Evolutionary conservation across 2,888 invertebrate species (phyloP), one percentile per base, ranked within the genome.

Genomic region (Chloroclysta siterata): DNA sequence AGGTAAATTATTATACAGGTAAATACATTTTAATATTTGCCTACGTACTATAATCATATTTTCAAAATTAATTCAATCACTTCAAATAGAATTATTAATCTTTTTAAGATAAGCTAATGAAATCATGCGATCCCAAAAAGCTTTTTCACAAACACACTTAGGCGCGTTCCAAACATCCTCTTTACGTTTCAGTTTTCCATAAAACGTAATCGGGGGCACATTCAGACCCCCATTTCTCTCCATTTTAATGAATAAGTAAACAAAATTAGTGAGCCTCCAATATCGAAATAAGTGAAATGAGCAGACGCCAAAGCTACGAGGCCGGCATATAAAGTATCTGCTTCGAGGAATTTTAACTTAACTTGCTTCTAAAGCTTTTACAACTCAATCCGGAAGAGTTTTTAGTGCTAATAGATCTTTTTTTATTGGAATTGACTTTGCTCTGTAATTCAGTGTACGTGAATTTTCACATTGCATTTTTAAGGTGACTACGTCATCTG

Each of bases 171-270:
- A 15, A 46, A 46, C 17, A 46, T 46, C 46, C 46, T 46, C 75
- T 81, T 79, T 79, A 81, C 82, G 80, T 78, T 81, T 81, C 79
- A 84, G 78, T 82, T 87, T 83, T 82, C 83, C 82, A 87, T 87
- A 85, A 89, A 87, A 87, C 84, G 83, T 83, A 87, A 87, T 87
- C 84, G 81, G 84, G 81, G 79, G 79, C 83, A 82, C 85, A 84
- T 84, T 88, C 13, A 69, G 70, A 74, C 76, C 78, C 77, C 85
- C 83, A 86, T 88, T 75, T 77, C 85, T 88, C 89, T 89, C 84
- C 85, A 88, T 89, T 90, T 88, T 89, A 88, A 89, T 90, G 89
- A 90, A 91, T 91, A 88, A 90, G 84, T 90, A 89, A 90, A 89
- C 88, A 89, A 88, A 89, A 91, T 90, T 90, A 91, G 90, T 88